Base-by-base conservation (phyloP, 1,140 invertebrate species). In the Drosophila sucinea region DNA sequence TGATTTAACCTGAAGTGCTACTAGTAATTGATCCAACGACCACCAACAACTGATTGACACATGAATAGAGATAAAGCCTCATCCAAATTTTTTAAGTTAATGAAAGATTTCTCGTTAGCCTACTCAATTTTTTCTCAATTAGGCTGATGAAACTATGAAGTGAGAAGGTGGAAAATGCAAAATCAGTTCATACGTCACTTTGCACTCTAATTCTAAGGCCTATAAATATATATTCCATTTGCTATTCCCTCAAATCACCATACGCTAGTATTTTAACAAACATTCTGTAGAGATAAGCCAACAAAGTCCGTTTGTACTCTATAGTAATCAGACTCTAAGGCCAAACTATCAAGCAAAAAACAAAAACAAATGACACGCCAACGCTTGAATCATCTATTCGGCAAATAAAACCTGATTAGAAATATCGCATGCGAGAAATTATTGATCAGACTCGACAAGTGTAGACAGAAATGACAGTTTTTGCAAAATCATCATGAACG, bases 401-500 rank as follows among this genome's bases (percentile, higher is more conserved):
- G n/a, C 35, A 38, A 35, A 7, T 35, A 35, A 38, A 38, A 7
- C 8, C 40, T 47, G 2, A 47, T 7, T 23, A 1, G 5, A 47
- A 25, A 47, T 23, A 23, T 47, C 17, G 2, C 44, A 51, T 27
- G 25, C 44, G 23, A 51, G 23, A 10, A 41, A 1, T 17, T 41
- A n/a, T 41, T n/a, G n/a, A 41, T 30, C 1, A 41, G n/a, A 41
- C 40, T 41, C n/a, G 40, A 0, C 40, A 17, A 41, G 40, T 4
- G 40, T 51, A 51, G 44, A 27, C 44, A 51, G 7, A 51, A 51
- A 17, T 3, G 10, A 3, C 1, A 51, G 3, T 51, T 27, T 41
- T 51, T 51, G 44, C 44, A 27, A 25, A 7, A 10, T 51, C 44
- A 51, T 51, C 44, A 27, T 51, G 44, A 51, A 25, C 44, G 25